Percentiles rank a stretch among this genome's conserved stretches.
Conservation (phyloP, 2,888 invertebrate species). For the Hofmannophila pseudospretella region DNA sequence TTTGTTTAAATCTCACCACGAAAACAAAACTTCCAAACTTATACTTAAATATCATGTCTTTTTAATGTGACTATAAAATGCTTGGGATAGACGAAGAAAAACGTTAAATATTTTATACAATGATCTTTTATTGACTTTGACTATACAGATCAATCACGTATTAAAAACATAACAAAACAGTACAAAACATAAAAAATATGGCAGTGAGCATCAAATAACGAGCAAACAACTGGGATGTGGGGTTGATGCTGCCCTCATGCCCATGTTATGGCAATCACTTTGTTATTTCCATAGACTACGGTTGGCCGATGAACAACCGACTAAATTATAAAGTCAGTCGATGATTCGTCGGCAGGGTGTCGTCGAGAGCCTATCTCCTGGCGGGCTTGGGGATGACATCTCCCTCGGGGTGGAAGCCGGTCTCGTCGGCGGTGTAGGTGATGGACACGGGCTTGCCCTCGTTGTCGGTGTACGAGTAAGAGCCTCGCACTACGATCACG, state of each 20-base stretch:
- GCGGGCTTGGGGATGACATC: constrained; percentile 76
- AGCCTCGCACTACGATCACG: constrained; percentile 79
- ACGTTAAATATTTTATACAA: constrained; percentile 1
- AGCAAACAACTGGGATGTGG: constrained; percentile 18
- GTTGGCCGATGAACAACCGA: constrained; percentile 10
- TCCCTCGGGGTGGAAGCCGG: constrained; percentile 80
- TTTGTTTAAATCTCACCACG: no score
- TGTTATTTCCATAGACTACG: constrained; percentile 5
- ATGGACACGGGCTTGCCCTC: constrained; percentile 74
- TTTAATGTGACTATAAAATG: no score
- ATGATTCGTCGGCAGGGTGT: constrained; percentile 16
- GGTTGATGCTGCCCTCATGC: constrained; percentile 10
- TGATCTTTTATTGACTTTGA: constrained; percentile 19
- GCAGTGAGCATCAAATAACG: constrained; percentile 44
- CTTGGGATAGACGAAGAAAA: not conserved
- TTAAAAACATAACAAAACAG: constrained; percentile 40
- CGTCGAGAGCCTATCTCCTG: constrained; percentile 25
- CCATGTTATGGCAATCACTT: constrained; percentile 7
- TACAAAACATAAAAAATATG: constrained; percentile 49
- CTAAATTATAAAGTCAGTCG: constrained; percentile 13
- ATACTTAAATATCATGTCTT: no score
- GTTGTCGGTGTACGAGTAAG: constrained; percentile 72
- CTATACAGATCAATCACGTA: constrained; percentile 23
- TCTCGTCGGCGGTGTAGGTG: constrained; percentile 79
- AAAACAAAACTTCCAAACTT: no score